Conservation (phyloP, 2,113 vertebrate species). For the Istiophorus platypterus region DNA sequence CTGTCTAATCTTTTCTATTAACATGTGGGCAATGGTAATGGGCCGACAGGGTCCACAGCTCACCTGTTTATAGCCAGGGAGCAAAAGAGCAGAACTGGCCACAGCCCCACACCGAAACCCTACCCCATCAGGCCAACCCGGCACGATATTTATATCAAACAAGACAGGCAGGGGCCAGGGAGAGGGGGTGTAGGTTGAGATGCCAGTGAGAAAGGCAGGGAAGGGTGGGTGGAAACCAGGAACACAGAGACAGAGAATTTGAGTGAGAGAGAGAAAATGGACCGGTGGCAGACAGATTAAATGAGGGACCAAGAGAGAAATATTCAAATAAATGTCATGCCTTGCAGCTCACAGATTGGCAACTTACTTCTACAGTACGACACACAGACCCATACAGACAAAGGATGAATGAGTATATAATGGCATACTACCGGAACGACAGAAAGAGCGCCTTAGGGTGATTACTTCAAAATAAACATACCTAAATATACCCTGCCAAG, state of each 20-base stretch:
- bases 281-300: slow-evolving; percentile 23
- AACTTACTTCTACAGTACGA: background rate
- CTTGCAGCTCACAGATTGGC: background rate
- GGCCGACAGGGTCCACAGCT: slow-evolving; percentile 60
- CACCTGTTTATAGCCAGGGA: slow-evolving; percentile 79
- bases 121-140: slow-evolving; percentile 63
- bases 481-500: slow-evolving; percentile 72
- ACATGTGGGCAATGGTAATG: slow-evolving; percentile 42
- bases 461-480: slow-evolving; percentile 70
- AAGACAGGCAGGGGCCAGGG: slow-evolving; percentile 66
- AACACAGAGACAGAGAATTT: slow-evolving; percentile 6
- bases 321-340: background rate
- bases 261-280: slow-evolving; percentile 12
- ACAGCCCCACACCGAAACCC: slow-evolving; percentile 69
- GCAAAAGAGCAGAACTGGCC: slow-evolving; percentile 69
- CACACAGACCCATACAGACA: slow-evolving; percentile 9
- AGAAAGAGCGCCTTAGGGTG: slow-evolving; percentile 53
- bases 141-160: slow-evolving; percentile 80
- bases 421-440: slow-evolving; percentile 42
- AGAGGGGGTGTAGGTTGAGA: slow-evolving; percentile 50
- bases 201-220: slow-evolving; percentile 39
- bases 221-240: slow-evolving; percentile 26
- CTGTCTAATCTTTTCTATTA: slow-evolving; percentile 61
- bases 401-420: slow-evolving; percentile 42
- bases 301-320: background rate